Evolutionary conservation across 2,113 vertebrate species (phyloP).

Genomic region (Python bivittatus): DNA sequence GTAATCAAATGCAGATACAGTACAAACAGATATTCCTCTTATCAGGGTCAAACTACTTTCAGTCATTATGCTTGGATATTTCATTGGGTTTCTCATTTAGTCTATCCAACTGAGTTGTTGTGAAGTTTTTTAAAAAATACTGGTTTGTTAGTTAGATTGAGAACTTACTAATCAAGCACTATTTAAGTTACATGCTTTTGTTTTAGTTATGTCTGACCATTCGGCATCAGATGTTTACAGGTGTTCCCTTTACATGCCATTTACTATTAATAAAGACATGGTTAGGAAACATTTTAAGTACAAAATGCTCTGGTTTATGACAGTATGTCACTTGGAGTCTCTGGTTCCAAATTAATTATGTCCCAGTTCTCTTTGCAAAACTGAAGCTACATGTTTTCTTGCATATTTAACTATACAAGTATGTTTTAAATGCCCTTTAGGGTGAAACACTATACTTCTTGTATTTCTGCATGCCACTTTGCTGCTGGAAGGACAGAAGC

Average conservation of each 20-base stretch:
- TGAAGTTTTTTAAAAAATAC: not conserved
- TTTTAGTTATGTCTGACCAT: not conserved
- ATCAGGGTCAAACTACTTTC: not conserved
- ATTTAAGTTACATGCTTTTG: not conserved
- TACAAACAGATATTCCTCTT: not conserved
- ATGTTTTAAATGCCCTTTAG: not conserved
- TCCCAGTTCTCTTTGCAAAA: not conserved
- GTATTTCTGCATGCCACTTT: not conserved
- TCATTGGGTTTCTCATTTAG: not conserved
- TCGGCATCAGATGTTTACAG: not conserved
- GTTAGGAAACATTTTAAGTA: slow-evolving; percentile 13
- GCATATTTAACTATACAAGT: not conserved
- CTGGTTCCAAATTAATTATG: not conserved
- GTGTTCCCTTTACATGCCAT: not conserved
- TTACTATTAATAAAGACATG: slow-evolving; percentile 19
- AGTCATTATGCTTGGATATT: not conserved
- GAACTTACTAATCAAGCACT: not conserved
- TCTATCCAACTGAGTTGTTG: not conserved
- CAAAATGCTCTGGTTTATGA: slow-evolving; percentile 17
- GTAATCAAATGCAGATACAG: no score
- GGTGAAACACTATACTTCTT: not conserved
- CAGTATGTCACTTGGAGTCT: not conserved
- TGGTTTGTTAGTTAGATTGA: not conserved
- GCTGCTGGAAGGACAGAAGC: not conserved
- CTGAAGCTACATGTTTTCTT: not conserved